Evolutionary conservation across 1,140 invertebrate species (phyloP).

Genomic region (Centruroides vittatus): DNA sequence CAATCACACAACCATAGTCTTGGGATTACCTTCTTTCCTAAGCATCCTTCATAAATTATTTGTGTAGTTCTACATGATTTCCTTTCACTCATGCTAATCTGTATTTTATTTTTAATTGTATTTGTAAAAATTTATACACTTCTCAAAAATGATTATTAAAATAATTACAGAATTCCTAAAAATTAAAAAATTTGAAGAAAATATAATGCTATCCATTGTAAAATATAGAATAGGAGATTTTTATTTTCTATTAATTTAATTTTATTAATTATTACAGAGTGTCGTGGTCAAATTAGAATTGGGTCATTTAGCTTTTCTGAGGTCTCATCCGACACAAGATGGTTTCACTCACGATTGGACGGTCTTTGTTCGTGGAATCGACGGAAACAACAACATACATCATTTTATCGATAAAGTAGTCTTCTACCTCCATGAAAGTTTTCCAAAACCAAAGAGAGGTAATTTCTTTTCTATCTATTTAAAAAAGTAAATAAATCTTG

Average conservation of each 20-base stretch:
- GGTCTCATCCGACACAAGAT: constrained; percentile 64
- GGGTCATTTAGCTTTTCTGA: constrained; percentile 68
- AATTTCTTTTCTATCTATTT: neutral
- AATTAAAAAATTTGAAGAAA: too few species aligned
- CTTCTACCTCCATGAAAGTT: constrained; percentile 80
- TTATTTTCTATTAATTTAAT: neutral
- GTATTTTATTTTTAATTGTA: too few species aligned
- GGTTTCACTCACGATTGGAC: constrained; percentile 97
- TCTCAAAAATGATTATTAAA: too few species aligned
- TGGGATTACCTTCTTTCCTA: too few species aligned
- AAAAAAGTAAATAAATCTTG: neutral
- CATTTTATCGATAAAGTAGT: constrained; percentile 90
- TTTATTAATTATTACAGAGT: constrained; percentile 3
- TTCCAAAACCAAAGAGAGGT: constrained; percentile 66
- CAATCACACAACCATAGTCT: too few species aligned
- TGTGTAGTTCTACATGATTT: too few species aligned
- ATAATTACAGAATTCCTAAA: too few species aligned
- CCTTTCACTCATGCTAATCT: too few species aligned
- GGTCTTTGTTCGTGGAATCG: constrained; percentile 78
- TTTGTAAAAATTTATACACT: too few species aligned
- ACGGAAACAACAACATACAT: constrained; percentile 65
- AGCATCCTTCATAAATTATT: too few species aligned
- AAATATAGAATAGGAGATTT: too few species aligned
- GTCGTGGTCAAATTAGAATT: constrained; percentile 79
- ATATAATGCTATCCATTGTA: too few species aligned